phyloP scores from a whole-genome alignment of 2,888 invertebrate genomes.

The Dasysyrphus albostriatus region DNA sequence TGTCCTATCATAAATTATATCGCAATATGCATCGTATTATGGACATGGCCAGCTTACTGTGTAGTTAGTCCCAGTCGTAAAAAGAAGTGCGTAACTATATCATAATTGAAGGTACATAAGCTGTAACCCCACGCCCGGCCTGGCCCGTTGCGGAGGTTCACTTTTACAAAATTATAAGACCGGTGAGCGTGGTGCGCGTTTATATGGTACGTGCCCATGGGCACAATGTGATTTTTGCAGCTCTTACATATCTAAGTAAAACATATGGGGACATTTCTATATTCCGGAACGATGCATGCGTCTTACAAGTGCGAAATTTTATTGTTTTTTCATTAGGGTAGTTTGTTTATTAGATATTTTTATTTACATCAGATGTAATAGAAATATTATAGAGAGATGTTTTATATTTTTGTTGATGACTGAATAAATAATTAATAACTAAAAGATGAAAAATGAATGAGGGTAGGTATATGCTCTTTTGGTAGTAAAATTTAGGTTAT shows the following conservation, averaged over 20 bases:
- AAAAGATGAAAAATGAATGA: neutral
- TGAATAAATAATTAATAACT: constrained; percentile 16
- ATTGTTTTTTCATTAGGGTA: constrained; percentile 63
- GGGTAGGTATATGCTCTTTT: neutral
- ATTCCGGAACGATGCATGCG: neutral
- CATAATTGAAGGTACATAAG: constrained; percentile 31
- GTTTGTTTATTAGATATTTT: constrained; percentile 31
- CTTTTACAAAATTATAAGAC: constrained; percentile 46
- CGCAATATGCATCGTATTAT: constrained; percentile 63
- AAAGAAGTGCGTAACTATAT: constrained; percentile 64
- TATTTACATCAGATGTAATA: neutral
- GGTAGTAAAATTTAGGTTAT: constrained; percentile 7
- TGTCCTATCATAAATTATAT: constrained; percentile 66
- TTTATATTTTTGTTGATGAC: constrained; percentile 14
- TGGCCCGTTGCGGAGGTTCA: constrained; percentile 18
- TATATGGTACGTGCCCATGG: constrained; percentile 69
- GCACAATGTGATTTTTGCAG: constrained; percentile 59
- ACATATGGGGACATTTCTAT: constrained; percentile 1
- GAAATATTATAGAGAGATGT: neutral
- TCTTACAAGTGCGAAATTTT: constrained; percentile 34
- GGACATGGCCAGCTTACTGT: constrained; percentile 18
- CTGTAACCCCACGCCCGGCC: constrained; percentile 47
- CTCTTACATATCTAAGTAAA: constrained; percentile 40
- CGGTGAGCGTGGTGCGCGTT: constrained; percentile 62
- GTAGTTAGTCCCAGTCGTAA: constrained; percentile 54